phyloP scores from a whole-genome alignment of 2,113 vertebrate genomes.

The Oryzias celebensis region DNA sequence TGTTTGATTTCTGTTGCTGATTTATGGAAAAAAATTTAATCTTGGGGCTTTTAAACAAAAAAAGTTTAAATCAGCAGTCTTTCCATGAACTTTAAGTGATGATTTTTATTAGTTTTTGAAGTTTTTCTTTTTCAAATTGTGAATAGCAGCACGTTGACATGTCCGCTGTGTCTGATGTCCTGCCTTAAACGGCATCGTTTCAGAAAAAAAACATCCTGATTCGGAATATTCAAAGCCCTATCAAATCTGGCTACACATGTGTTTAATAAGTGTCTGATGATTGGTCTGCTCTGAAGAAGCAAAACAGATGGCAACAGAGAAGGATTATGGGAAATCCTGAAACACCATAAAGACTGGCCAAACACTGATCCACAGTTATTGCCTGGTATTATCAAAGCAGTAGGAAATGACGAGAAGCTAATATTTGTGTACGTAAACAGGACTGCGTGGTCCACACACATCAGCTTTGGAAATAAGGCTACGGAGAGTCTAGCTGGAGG shows the following conservation, averaged over 20 bases:
- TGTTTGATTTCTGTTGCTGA: no score
- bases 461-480: not conserved
- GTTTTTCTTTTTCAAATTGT: no score
- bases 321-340: slow-evolving; percentile 28
- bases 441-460: not conserved
- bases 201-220: no score
- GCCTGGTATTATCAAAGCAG: not conserved
- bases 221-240: not conserved
- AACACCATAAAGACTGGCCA: not conserved
- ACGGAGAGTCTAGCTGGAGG: no score
- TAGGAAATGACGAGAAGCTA: not conserved
- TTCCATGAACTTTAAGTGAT: no score
- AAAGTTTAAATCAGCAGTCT: no score
- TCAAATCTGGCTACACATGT: not conserved
- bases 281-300: not conserved
- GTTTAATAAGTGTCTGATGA: not conserved
- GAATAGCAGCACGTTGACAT: no score
- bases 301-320: not conserved
- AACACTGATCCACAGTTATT: slow-evolving; percentile 16
- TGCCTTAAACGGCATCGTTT: no score
- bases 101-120: no score
- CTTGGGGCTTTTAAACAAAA: no score
- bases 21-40: no score
- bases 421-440: not conserved
- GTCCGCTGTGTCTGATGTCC: no score